A percentile compares a stretch with the other conserved stretches of the same genome.
These are phyloP conservation scores for Tachysurus vachellii DNA, from an alignment of 2,113 vertebrate species.

Conservation along the genomic window DNA sequence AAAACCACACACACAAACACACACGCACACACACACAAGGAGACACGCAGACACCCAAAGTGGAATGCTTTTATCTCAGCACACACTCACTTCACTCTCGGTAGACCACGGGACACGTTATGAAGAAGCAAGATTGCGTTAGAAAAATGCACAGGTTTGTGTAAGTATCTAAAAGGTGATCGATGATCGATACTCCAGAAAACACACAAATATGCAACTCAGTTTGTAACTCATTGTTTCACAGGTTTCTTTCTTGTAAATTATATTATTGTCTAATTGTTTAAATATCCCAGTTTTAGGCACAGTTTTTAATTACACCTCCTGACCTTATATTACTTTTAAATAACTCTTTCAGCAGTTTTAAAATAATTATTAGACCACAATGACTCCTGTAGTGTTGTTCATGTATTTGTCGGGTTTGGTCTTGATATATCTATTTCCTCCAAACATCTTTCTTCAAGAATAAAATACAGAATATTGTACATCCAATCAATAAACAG, in stretches of 20 bases:
- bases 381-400: background rate
- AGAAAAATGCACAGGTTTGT: too few relatives aligned
- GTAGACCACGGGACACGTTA: background rate
- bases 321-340: background rate
- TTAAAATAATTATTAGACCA: background rate
- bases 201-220: background rate
- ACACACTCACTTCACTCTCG: background rate
- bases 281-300: background rate
- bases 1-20: background rate
- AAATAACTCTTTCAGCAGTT: background rate
- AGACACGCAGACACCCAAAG: background rate
- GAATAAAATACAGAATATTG: slow-evolving; percentile 36
- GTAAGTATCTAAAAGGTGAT: background rate
- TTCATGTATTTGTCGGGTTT: too few relatives aligned
- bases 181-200: background rate
- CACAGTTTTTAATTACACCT: background rate
- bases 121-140: background rate
- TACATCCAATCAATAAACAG: slow-evolving; percentile 50
- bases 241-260: background rate
- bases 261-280: background rate
- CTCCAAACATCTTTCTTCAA: slow-evolving; percentile 35
- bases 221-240: background rate
- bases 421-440: background rate
- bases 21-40: background rate
- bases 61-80: slow-evolving; percentile 13